These are phyloP conservation scores for Cryptocephalus moraei DNA, from an alignment of 2,888 invertebrate species.

Conservation along the genomic window DNA sequence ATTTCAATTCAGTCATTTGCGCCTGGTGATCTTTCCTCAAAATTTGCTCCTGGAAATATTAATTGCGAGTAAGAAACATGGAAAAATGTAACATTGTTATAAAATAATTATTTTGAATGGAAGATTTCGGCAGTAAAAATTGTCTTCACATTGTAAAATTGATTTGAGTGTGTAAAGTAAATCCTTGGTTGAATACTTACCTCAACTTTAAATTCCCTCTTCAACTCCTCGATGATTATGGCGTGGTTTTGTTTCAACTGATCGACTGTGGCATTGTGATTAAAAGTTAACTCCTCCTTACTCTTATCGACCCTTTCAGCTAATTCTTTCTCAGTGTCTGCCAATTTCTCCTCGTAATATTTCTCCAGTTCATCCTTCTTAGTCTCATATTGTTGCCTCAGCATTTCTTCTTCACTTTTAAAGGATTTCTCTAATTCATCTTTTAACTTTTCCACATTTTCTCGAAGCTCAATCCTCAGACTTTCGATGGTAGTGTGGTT, in stretches of 20 bases:
- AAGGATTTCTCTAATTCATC: slow-evolving; percentile 31
- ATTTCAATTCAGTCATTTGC: slow-evolving; percentile 52
- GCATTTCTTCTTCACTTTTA: slow-evolving; percentile 29
- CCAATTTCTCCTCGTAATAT: slow-evolving; percentile 42
- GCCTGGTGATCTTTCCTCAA: slow-evolving; percentile 58
- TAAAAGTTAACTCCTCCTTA: slow-evolving; percentile 42
- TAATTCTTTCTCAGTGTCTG: slow-evolving; percentile 44
- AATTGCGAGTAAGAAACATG: no score
- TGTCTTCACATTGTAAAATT: no score
- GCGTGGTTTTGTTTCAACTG: slow-evolving; percentile 48
- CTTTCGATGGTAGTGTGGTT: slow-evolving; percentile 29
- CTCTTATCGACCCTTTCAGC: slow-evolving; percentile 37
- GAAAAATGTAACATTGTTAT: no score
- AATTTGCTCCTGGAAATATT: slow-evolving; percentile 50
- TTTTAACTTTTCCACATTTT: slow-evolving; percentile 40
- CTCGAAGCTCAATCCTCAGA: slow-evolving; percentile 34
- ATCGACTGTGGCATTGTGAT: slow-evolving; percentile 46
- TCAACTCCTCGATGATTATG: slow-evolving; percentile 48
- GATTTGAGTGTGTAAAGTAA: not conserved
- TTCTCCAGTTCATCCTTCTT: slow-evolving; percentile 38
- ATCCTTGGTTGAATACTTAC: slow-evolving; percentile 30
- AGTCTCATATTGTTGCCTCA: slow-evolving; percentile 27
- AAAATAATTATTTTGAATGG: no score
- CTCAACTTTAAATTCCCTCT: slow-evolving; percentile 54
- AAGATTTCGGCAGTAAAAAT: not conserved